phyloP scores from a whole-genome alignment of 1,140 invertebrate species.

The Psilanteris sp. region DNA sequence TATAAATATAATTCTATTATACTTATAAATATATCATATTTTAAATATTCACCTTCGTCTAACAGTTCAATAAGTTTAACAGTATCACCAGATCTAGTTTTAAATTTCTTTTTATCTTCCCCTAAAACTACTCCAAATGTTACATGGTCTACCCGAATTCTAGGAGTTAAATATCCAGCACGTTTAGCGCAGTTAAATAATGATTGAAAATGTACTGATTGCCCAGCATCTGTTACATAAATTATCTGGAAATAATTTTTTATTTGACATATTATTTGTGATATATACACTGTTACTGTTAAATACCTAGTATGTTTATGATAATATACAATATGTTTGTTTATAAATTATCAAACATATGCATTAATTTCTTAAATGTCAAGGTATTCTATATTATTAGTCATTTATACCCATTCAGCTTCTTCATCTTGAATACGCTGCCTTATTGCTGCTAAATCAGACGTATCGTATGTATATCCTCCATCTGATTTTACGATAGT shows the following conservation, averaged over 20 bases:
- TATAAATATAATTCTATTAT: no score
- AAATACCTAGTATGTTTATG: no score
- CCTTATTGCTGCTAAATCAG: conserved; percentile 95
- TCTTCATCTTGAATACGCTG: conserved; percentile 94
- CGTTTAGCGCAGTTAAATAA: conserved; percentile 86
- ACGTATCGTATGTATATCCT: conserved; percentile 99
- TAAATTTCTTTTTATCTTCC: conserved; percentile 99
- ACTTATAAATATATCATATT: not conserved
- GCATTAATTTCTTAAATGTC: no score
- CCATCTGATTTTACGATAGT: conserved; percentile 99
- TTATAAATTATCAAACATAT: no score
- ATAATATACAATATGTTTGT: no score
- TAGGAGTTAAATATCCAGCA: conserved; percentile 84
- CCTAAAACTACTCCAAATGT: conserved; percentile 98
- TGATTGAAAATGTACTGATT: conserved; percentile 90
- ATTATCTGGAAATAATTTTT: no score
- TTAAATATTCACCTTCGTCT: conserved; percentile 89
- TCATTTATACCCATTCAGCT: conserved; percentile 84
- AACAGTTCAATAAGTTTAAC: conserved; percentile 94
- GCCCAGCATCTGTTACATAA: conserved; percentile 97
- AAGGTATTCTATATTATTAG: no score
- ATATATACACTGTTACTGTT: no score
- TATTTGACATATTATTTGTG: no score
- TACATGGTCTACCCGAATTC: conserved; percentile 91
- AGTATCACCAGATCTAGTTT: conserved; percentile 98